Base-by-base conservation (phyloP, 1,140 invertebrate genomes). In the Calephelis virginiensis region DNA sequence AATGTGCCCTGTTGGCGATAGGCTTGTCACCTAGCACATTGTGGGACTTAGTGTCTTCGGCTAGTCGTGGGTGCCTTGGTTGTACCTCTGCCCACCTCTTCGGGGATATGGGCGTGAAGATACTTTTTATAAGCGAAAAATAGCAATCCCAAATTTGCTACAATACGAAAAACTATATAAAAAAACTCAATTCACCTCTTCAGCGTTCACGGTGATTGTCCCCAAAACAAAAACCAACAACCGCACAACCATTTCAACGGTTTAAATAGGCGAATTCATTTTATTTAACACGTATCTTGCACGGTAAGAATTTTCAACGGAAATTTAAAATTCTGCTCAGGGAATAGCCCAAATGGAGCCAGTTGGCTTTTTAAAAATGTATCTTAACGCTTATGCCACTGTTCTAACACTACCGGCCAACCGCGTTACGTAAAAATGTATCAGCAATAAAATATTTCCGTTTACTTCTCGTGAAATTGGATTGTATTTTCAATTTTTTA, bases 241-340 rank as follows among this genome's bases (percentile, higher is more conserved):
- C 50, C 50, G 13, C 50, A 69, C 63, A 56, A 37, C 56, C 75
- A 77, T 77, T 77, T 67, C 63, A 45, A 50, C 61, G 62, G 40
- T 67, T 68, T 76, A 82, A 78, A 75, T 72, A 74, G 70, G 72
- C 70, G 76, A 70, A 75, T 72, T 65, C 80, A 82, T 80, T 77
- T 78, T 76, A 76, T 77, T 77, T 72, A 63, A 66, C 70, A 70
- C 64, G 69, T 74, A 71, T 71, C 59, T 68, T 64, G 68, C 49
- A 63, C 65, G 73, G 48, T 72, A 61, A 64, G 75, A 77, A 77
- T 77, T 67, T 65, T 63, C 67, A 74, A 73, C 66, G 69, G 70
- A 74, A 63, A 61, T 74, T 69, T 72, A 74, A 74, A 70, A 72
- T 74, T 72, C 68, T 60, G 12, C 45, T 37, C 45, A 69, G 68